phyloP scores from a whole-genome alignment of 2,797 vertebrate species.

The Ceryle rudis region DNA sequence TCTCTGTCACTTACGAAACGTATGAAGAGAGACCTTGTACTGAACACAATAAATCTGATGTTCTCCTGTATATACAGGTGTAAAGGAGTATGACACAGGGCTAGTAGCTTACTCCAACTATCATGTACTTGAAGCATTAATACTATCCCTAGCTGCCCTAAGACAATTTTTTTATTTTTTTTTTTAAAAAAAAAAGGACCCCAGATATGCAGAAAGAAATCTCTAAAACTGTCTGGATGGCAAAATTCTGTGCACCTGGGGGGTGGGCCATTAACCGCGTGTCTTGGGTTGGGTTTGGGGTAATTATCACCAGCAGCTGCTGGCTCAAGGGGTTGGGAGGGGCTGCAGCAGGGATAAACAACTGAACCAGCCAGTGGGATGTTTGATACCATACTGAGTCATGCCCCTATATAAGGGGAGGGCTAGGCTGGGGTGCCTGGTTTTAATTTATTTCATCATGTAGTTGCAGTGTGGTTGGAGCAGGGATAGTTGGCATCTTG shows the following conservation, averaged over 20 bases:
- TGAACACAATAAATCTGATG: background rate
- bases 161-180: background rate
- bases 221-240: background rate
- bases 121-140: background rate
- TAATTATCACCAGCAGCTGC: too few species aligned
- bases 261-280: background rate
- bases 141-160: background rate
- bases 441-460: too few species aligned
- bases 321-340: too few species aligned
- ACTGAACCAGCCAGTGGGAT: too few species aligned
- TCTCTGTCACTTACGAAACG: background rate
- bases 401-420: too few species aligned
- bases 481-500: too few species aligned
- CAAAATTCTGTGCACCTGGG: background rate
- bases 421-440: too few species aligned
- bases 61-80: background rate
- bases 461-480: too few species aligned
- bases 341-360: too few species aligned
- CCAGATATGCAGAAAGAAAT: background rate
- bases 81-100: background rate
- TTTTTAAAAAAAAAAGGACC: background rate
- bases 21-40: background rate
- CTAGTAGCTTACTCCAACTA: background rate
- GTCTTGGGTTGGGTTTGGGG: too few species aligned
- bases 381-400: too few species aligned